A percentile compares a stretch with the other conserved stretches of the same genome.
phyloP scores from a whole-genome alignment of 2,888 invertebrate genomes.

The Dryadula phaetusa region DNA sequence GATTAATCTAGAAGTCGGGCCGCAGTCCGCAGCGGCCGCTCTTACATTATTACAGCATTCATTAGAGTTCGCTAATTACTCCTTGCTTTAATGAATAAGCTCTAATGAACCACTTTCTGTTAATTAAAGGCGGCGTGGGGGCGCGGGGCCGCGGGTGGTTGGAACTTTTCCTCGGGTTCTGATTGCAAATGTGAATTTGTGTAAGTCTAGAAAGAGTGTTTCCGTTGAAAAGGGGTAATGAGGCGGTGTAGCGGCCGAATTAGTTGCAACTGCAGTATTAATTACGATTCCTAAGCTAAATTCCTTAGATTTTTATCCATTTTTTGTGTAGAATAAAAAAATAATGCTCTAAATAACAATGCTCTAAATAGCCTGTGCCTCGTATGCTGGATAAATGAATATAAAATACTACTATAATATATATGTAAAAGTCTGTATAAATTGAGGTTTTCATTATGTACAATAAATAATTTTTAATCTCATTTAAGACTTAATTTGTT shows the following conservation, averaged over 20 bases:
- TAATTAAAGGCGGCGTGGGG: conserved; percentile 90
- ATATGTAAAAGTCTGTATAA: too few relatives aligned
- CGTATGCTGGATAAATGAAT: too few relatives aligned
- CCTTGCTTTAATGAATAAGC: conserved; percentile 95
- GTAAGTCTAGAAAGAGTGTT: conserved; percentile 83
- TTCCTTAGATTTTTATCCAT: conserved; percentile 38
- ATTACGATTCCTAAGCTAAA: conserved; percentile 55
- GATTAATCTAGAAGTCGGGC: conserved; percentile 83
- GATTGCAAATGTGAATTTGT: conserved; percentile 85
- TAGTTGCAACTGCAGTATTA: conserved; percentile 71
- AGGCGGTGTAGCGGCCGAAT: conserved; percentile 77
- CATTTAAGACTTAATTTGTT: too few relatives aligned
- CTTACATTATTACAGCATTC: conserved; percentile 92
- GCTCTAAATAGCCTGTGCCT: too few relatives aligned
- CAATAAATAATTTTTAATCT: too few relatives aligned
- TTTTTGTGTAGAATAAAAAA: neutral
- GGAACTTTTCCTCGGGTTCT: conserved; percentile 82
- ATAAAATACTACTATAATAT: too few relatives aligned
- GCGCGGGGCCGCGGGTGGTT: conserved; percentile 52
- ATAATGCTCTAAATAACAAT: neutral
- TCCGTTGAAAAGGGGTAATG: conserved; percentile 82
- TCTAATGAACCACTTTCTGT: conserved; percentile 96
- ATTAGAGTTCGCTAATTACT: conserved; percentile 95
- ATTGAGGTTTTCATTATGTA: too few relatives aligned
- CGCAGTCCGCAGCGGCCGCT: conserved; percentile 82